Base-by-base conservation (phyloP, 2,113 vertebrate genomes). In the Sapajus apella region DNA sequence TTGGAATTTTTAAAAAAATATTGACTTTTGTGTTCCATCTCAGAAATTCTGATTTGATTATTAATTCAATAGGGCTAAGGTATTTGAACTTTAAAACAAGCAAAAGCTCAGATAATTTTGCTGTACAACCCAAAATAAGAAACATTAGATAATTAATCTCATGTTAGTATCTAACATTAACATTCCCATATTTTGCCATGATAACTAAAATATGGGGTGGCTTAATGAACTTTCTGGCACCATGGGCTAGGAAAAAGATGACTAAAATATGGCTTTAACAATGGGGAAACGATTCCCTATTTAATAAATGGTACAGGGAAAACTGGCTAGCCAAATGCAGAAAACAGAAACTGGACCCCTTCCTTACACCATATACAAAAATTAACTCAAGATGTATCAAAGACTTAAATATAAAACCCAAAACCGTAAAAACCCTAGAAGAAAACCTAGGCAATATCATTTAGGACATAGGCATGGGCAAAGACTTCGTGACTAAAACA, bases 11-110 rank as follows among this genome's bases (percentile, higher is more conserved):
- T 9, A 5, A 50, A 32, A 32, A 76, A 92, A 64, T 37, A 32
- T 20, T 0, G 10, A n/a, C 23, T 43, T 1, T 0, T 66, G 14
- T 0, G 1, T 47, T 16, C 55, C 17, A 87, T 30, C 11, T 5
- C 8, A 76, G 64, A 85, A 79, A 83, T 77, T 92, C 23, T 77
- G 47, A 84, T 82, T 94, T n/a, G 14, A 18, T 2, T 56, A n/a
- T 94, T 47, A 92, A 55, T 12, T 52, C 52, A 52, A 23, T n/a
- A n/a, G 8, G 0, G 1, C 9, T 80, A 5, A 70, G 43, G 17
- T 14, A 87, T 81, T 32, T 56, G 32, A 91, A 92, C 12, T 89
- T 91, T 8, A 55, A 90, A 81, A 85, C 6, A 55, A 52, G 43
- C 2, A 87, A 87, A 77, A 79, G 18, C 25, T 79, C 18, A 90